Evolutionary conservation across 2,113 vertebrate species (phyloP).

Genomic region (Neoarius graeffei): DNA sequence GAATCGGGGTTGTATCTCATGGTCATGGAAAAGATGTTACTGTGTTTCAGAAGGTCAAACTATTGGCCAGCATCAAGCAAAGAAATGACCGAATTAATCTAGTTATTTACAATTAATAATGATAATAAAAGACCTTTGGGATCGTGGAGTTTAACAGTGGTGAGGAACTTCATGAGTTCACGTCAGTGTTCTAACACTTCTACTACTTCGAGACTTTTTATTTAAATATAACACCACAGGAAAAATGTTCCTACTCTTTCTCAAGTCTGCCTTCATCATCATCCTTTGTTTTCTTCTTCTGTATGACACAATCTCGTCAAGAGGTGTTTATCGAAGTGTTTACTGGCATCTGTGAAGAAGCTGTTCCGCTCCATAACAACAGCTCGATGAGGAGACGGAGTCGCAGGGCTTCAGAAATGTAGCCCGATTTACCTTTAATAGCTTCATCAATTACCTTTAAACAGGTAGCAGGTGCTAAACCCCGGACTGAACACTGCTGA

Average conservation of each 20-base stretch:
- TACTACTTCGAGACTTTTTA: not conserved
- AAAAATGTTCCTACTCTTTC: not conserved
- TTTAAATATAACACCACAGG: not conserved
- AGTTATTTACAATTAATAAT: not conserved
- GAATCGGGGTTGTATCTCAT: too few relatives aligned
- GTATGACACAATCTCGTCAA: not conserved
- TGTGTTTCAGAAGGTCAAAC: too few relatives aligned
- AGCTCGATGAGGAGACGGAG: constrained; percentile 32
- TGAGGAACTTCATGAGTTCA: not conserved
- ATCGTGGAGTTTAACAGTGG: not conserved
- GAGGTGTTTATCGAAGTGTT: constrained; percentile 7
- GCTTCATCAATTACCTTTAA: not conserved
- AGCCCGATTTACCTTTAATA: constrained; percentile 10
- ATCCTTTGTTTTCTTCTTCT: not conserved
- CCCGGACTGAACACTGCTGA: not conserved
- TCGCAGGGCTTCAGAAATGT: not conserved
- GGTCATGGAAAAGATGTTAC: too few relatives aligned
- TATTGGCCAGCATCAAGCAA: too few relatives aligned
- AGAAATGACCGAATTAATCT: not conserved
- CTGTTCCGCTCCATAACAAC: constrained; percentile 11
- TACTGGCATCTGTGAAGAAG: not conserved
- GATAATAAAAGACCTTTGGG: not conserved
- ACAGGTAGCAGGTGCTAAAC: not conserved
- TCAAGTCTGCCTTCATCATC: not conserved
- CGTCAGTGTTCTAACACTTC: not conserved